Evolutionary conservation across 2,113 vertebrate genomes (phyloP), one percentile per base, ranked within the genome.

Genomic region (Ictalurus punctatus): DNA sequence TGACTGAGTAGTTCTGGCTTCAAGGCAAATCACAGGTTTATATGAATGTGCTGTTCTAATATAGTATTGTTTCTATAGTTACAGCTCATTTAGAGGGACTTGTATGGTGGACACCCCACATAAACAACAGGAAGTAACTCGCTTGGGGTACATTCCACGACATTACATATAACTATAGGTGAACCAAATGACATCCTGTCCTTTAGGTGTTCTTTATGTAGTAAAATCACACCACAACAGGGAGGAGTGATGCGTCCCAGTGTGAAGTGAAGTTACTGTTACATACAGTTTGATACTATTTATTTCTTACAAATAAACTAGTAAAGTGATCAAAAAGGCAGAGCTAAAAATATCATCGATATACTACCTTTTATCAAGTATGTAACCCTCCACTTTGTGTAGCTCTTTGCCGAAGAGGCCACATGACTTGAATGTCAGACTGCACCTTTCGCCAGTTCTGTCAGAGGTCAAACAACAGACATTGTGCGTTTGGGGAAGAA

Each of bases 371-470:
- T 99, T 99, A 93, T 99, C 98, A 89, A 97, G 96, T 93, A 99
- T 98, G 94, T 97, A 98, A 90, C 98, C 98, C 93, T 99, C 98
- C 37, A 99, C 98, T 96, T 98, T 99, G 95, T 99, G 98, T 80
- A 99, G 93, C 92, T 99, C 98, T 92, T 99, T 99, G 48, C 98
- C 98, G 93, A 99, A 99, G 89, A 99, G 96, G 86, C 98, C 97
- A 0, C 97, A 99, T 6, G 98, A 96, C 89, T 98, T 99, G 95
- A 99, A 99, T 84, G 94, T 97, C 92, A 99, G 94, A 90, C 96
- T 92, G 93, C 98, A 99, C 88, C 97, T 97, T 92, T 99, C 98
- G 1, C 97, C 98, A 9, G 98, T 99, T 96, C 98, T 99, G 91
- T 84, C 85, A 92, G 92, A 87, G 87, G 95, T 94, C 21, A 89